Evolutionary conservation across 2,888 invertebrate genomes (phyloP).

Genomic region (Lepidochitona cinerea): DNA sequence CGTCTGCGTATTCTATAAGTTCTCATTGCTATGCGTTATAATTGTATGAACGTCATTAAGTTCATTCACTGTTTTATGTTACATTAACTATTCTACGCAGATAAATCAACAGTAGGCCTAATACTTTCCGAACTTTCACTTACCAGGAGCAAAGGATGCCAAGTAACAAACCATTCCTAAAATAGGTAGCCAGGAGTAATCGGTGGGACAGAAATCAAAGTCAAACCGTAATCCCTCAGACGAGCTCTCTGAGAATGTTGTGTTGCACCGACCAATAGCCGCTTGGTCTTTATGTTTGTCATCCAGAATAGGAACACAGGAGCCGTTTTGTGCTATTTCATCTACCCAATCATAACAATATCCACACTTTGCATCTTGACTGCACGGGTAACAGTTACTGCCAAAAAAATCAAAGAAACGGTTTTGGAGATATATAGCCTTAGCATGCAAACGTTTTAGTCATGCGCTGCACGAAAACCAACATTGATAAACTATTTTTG

Average conservation of each 20-base stretch:
- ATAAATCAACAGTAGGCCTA: no score
- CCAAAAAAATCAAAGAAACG: not conserved
- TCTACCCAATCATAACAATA: not conserved
- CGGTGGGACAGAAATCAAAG: slow-evolving; percentile 58
- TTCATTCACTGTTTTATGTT: no score
- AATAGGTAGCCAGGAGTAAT: slow-evolving; percentile 67
- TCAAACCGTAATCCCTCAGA: not conserved
- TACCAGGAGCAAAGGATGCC: slow-evolving; percentile 69
- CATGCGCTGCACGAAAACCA: no score
- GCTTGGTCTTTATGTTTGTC: not conserved
- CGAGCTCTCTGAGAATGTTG: not conserved
- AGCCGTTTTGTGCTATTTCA: not conserved
- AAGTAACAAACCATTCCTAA: slow-evolving; percentile 70
- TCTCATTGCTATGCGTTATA: no score
- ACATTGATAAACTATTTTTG: no score
- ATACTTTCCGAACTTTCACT: no score
- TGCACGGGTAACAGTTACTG: slow-evolving; percentile 2
- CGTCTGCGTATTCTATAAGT: no score
- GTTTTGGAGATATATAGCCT: no score
- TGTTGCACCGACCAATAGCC: not conserved
- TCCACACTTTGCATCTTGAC: not conserved
- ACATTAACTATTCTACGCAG: no score
- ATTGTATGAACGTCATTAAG: no score
- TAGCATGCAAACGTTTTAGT: no score
- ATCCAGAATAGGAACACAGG: not conserved